A percentile compares a stretch with the other conserved stretches of the same genome.
Conservation (phyloP, 2,888 invertebrate species). For the Steinernema carpocapsae region DNA sequence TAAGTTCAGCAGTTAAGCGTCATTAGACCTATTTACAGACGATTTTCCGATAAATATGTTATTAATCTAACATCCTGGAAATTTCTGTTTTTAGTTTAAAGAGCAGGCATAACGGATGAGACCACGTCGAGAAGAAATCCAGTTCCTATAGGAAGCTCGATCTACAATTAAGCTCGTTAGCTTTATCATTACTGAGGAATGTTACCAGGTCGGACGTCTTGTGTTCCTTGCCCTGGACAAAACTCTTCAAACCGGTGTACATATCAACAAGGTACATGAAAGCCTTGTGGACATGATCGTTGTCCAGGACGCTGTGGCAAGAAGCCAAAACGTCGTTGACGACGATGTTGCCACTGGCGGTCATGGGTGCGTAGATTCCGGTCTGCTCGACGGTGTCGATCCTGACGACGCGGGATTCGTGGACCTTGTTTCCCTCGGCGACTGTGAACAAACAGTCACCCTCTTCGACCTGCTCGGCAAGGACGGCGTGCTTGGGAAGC, state of each 20-base stretch:
- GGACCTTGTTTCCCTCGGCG: slow-evolving; percentile 24
- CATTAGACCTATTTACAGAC: too few species aligned
- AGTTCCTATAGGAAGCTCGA: too few species aligned
- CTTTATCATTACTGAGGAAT: too few species aligned
- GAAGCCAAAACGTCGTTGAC: slow-evolving; percentile 61
- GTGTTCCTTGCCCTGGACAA: too few species aligned
- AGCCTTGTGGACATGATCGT: slow-evolving; percentile 50
- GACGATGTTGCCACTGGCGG: slow-evolving; percentile 49
- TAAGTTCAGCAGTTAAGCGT: too few species aligned
- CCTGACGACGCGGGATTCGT: slow-evolving; percentile 45
- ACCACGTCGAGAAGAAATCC: too few species aligned
- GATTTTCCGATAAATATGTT: too few species aligned
- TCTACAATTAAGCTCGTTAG: too few species aligned
- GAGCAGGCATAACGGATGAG: too few species aligned
- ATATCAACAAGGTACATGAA: slow-evolving; percentile 48
- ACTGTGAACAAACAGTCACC: slow-evolving; percentile 59
- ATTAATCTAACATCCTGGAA: too few species aligned
- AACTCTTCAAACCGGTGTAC: background rate
- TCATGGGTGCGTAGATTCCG: slow-evolving; percentile 64
- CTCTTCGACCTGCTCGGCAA: slow-evolving; percentile 55
- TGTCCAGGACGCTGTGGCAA: slow-evolving; percentile 55
- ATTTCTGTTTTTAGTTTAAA: too few species aligned
- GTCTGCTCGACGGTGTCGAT: slow-evolving; percentile 47
- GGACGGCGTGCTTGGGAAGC: slow-evolving; percentile 46
- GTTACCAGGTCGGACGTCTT: too few species aligned